A percentile compares a stretch with the other conserved stretches of the same genome.
These are phyloP conservation scores for Lucinisca nassula DNA, from an alignment of 2,888 invertebrate species.

Conservation along the genomic window DNA sequence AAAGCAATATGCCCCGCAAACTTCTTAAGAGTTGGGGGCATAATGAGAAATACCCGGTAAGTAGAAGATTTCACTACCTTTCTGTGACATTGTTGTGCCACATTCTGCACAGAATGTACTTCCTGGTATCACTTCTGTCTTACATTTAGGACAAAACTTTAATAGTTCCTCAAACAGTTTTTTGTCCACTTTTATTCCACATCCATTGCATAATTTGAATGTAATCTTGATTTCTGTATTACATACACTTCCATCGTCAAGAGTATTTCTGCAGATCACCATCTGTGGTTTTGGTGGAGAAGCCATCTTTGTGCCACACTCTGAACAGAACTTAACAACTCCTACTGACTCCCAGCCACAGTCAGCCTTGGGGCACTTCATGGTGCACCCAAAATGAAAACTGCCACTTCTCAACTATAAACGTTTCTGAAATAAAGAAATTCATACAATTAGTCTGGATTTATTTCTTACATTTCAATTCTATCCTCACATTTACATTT, in stretches of 20 bases:
- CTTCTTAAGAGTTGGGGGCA: too few relatives aligned
- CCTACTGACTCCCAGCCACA: slow-evolving; percentile 28
- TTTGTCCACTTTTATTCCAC: slow-evolving; percentile 44
- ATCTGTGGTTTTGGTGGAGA: slow-evolving; percentile 4
- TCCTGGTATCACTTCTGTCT: neutral
- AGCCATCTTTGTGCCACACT: slow-evolving; percentile 46
- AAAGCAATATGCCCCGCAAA: too few relatives aligned
- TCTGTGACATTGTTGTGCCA: too few relatives aligned
- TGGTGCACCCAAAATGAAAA: neutral
- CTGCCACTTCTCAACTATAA: too few relatives aligned
- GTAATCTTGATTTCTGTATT: slow-evolving; percentile 24
- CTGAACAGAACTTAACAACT: slow-evolving; percentile 34
- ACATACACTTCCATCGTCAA: slow-evolving; percentile 32
- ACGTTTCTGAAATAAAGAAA: too few relatives aligned
- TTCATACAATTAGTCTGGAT: too few relatives aligned
- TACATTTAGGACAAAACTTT: slow-evolving; percentile 17
- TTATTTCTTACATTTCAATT: too few relatives aligned
- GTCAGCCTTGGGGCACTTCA: slow-evolving; percentile 36
- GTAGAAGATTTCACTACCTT: too few relatives aligned
- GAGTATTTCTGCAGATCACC: slow-evolving; percentile 36
- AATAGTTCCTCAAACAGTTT: neutral
- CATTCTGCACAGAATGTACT: slow-evolving; percentile 33
- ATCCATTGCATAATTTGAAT: slow-evolving; percentile 41
- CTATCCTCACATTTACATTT: too few relatives aligned
- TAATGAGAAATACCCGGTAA: too few relatives aligned